Conservation (phyloP, 2,888 invertebrate genomes). For the Oligia fasciuncula region DNA sequence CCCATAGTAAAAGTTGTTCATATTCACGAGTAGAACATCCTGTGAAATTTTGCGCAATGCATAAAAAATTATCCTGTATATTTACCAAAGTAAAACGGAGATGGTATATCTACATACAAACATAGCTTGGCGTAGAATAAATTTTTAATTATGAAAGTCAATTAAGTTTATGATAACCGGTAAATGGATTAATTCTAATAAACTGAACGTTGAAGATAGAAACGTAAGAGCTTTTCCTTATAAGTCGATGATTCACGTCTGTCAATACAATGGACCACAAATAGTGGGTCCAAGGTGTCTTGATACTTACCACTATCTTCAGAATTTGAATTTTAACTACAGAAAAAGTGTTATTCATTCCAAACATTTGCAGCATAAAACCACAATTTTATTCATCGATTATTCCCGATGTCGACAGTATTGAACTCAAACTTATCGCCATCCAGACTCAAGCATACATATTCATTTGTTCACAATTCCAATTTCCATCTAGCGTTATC, state of each 20-base stretch:
- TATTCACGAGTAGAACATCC: too few species aligned
- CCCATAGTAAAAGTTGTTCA: too few species aligned
- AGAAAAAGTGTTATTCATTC: constrained; percentile 32
- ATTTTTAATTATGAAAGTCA: background rate
- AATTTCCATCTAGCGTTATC: constrained; percentile 62
- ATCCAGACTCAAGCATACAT: constrained; percentile 54
- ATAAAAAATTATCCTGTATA: too few species aligned
- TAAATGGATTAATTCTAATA: background rate
- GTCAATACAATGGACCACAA: constrained; percentile 10
- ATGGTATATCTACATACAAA: background rate
- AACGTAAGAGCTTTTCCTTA: background rate
- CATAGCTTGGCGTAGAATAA: too few species aligned
- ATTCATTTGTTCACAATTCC: constrained; percentile 62
- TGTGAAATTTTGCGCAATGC: too few species aligned
- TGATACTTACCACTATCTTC: constrained; percentile 28
- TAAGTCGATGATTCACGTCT: constrained; percentile 25
- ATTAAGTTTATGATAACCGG: background rate
- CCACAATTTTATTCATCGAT: constrained; percentile 66
- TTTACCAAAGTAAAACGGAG: background rate
- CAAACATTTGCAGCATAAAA: constrained; percentile 66
- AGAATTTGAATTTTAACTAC: constrained; percentile 33
- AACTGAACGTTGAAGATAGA: background rate
- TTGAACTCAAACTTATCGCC: constrained; percentile 50
- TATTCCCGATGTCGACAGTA: constrained; percentile 32
- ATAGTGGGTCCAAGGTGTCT: constrained; percentile 3